Conservation (phyloP, 2,113 vertebrate species). For the Heterotis niloticus region DNA sequence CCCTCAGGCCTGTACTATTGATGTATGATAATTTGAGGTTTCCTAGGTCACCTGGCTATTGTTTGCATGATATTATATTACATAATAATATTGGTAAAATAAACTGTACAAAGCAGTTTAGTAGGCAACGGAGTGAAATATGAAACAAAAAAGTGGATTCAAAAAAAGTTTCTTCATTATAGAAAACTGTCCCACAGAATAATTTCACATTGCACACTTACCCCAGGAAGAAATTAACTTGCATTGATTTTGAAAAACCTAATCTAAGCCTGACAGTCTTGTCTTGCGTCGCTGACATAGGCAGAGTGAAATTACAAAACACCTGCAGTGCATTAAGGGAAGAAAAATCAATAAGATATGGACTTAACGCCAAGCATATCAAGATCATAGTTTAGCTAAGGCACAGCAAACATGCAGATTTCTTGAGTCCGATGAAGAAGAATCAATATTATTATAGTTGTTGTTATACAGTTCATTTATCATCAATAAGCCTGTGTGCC, state of each 20-base stretch:
- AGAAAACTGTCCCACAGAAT: not conserved
- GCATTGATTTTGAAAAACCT: constrained; percentile 11
- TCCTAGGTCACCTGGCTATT: too few relatives aligned
- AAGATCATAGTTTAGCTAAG: not conserved
- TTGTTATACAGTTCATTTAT: too few relatives aligned
- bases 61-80: not conserved
- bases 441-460: too few relatives aligned
- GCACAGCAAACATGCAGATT: not conserved
- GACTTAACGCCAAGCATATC: not conserved
- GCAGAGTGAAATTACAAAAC: constrained; percentile 14
- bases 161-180: too few relatives aligned
- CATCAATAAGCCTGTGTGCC: too few relatives aligned
- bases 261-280: not conserved
- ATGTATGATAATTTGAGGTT: too few relatives aligned
- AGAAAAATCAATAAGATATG: constrained; percentile 15
- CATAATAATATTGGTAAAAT: not conserved
- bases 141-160: too few relatives aligned
- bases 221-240: not conserved
- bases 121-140: too few relatives aligned
- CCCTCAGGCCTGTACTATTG: too few relatives aligned
- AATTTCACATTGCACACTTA: not conserved
- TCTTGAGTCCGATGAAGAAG: too few relatives aligned
- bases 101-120: not conserved
- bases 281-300: not conserved
- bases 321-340: constrained; percentile 1